Evolutionary conservation across 2,113 vertebrate species (phyloP), one percentile per base, ranked within the genome.

Genomic region (Peromyscus leucopus): DNA sequence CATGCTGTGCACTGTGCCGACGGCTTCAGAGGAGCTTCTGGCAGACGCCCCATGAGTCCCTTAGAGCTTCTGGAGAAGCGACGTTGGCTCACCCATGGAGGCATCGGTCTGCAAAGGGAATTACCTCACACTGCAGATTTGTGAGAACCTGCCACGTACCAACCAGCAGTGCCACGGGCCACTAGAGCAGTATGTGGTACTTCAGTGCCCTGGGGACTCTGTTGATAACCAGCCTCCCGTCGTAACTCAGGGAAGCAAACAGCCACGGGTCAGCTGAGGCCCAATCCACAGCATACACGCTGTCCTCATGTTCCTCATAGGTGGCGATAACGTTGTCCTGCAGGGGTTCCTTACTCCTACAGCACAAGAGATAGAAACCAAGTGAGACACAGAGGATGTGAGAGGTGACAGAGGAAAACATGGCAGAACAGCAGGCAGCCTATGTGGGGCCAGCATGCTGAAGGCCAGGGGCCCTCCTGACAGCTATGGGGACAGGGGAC

Each of bases 241-340:
- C 99, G 26, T 99, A 99, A 97, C 99, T 99, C 98, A 99, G 99
- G 33, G 99, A 99, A 57, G 99, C 99, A 51, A 99, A 99, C 2
- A 99, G 99, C 99, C 99, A 99, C 0, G 99, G 99, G 98, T 99
- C 99, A 0, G 99, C 99, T 0, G 99, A 99, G 6, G 99, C 99
- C 99, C 99, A 99, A 98, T 99, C 99, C 48, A 99, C 99, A 0
- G 99, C 99, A 26, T 99, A 99, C 65, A 99, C 99, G 0, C 99
- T 99, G 98, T 99, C 99, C 98, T 99, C 99, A 0, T 99, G 99
- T 94, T 99, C 99, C 99, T 99, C 99, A 1, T 99, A 99, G 84
- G 99, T 99, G 87, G 99, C 99, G 90, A 99, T 99, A 98, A 99
- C 99, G 76, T 99, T 99, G 99, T 99, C 99, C 97, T 99, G 99